Evolutionary conservation across 2,113 vertebrate genomes (phyloP).

Genomic region (Danio rerio): DNA sequence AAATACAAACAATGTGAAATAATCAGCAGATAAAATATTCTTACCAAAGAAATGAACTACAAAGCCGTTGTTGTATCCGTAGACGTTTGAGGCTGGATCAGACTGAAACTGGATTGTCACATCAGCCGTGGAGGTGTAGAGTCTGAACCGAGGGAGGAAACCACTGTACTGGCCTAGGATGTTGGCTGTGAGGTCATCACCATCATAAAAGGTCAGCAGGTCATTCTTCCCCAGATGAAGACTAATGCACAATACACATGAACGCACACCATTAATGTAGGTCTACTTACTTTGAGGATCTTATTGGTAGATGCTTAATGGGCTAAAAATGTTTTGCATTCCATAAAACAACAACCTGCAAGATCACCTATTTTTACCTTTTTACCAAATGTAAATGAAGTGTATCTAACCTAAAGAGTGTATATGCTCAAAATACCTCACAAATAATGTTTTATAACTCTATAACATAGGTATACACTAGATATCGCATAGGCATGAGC

Average conservation of each 20-base stretch:
- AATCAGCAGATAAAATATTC: not conserved
- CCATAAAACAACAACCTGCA: not conserved
- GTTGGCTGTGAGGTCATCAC: slow-evolving; percentile 93
- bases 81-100: slow-evolving; percentile 86
- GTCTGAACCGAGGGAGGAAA: slow-evolving; percentile 84
- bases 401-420: no score
- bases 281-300: not conserved
- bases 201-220: slow-evolving; percentile 92
- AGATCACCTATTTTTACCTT: no score
- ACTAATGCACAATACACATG: slow-evolving; percentile 68
- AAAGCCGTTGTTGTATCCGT: slow-evolving; percentile 92
- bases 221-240: slow-evolving; percentile 89
- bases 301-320: not conserved
- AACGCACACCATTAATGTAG: slow-evolving; percentile 4
- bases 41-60: slow-evolving; percentile 95
- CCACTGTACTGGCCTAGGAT: slow-evolving; percentile 95
- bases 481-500: no score
- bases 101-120: slow-evolving; percentile 98
- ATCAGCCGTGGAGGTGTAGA: slow-evolving; percentile 91
- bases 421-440: no score
- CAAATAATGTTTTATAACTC: no score
- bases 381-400: no score
- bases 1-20: not conserved
- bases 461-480: no score
- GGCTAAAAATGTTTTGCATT: not conserved